Evolutionary conservation across 2,113 vertebrate species (phyloP).

Genomic region (Dromas ardeola): DNA sequence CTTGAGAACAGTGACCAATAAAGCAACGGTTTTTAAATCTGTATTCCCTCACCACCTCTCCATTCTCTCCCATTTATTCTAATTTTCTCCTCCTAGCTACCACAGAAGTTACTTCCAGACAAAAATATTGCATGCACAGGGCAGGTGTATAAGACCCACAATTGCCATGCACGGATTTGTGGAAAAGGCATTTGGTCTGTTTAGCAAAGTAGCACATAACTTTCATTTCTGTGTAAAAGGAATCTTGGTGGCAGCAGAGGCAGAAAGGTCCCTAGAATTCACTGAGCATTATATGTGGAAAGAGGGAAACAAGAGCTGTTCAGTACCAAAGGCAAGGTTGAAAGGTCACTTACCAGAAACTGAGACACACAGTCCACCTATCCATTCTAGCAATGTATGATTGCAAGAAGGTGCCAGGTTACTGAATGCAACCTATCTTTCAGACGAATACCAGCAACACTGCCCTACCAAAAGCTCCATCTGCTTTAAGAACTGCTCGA

Average conservation of each 20-base stretch:
- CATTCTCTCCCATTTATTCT: not conserved
- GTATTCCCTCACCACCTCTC: not conserved
- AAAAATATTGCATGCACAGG: not conserved
- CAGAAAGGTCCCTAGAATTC: not conserved
- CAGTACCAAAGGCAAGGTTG: not conserved
- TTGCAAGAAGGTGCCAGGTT: not conserved
- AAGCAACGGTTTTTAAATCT: not conserved
- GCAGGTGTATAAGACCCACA: not conserved
- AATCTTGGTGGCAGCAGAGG: not conserved
- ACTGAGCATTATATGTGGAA: not conserved
- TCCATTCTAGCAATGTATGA: rapidly evolving
- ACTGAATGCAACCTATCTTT: not conserved
- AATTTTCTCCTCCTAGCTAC: not conserved
- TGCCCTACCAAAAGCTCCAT: not conserved
- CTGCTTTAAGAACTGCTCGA: not conserved
- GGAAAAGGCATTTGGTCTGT: not conserved
- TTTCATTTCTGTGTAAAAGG: not conserved
- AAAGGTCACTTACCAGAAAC: not conserved
- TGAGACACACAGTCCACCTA: not conserved
- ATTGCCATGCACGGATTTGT: not conserved
- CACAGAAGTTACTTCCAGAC: not conserved
- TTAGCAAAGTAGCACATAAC: not conserved
- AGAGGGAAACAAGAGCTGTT: not conserved
- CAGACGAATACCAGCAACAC: not conserved
- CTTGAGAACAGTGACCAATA: not conserved